These are phyloP conservation scores for Helarctos malayanus DNA, from an alignment of 2,797 vertebrate species.

Conservation along the genomic window DNA sequence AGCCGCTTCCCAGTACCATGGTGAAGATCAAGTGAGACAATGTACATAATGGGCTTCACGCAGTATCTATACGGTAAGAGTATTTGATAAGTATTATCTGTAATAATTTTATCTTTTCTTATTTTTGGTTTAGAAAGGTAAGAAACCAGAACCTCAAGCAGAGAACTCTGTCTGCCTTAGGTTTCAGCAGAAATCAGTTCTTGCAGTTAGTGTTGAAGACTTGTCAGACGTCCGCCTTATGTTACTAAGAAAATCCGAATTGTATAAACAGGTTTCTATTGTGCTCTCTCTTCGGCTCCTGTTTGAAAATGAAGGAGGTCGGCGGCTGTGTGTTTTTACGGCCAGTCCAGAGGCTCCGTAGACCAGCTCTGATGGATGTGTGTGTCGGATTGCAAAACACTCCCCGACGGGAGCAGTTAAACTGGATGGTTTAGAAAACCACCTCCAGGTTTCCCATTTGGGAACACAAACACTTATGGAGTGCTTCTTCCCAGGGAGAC, in stretches of 20 bases:
- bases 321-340: conserved; percentile 56
- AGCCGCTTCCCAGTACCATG: not conserved
- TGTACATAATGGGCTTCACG: not conserved
- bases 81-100: not conserved
- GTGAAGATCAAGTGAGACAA: not conserved
- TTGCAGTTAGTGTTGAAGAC: not conserved
- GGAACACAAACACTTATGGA: conserved; percentile 65
- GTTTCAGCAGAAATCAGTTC: conserved; percentile 10
- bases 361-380: conserved; percentile 54
- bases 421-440: conserved; percentile 52
- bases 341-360: not conserved
- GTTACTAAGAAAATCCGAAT: conserved; percentile 55
- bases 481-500: not conserved
- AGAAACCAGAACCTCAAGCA: not conserved
- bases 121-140: not conserved
- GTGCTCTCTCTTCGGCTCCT: conserved; percentile 65
- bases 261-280: conserved; percentile 67
- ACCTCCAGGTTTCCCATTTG: conserved; percentile 65
- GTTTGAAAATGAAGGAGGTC: conserved; percentile 59
- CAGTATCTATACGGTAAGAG: not conserved
- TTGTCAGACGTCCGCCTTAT: not conserved
- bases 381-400: conserved; percentile 64
- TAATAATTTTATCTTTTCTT: not conserved
- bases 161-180: not conserved
- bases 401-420: not conserved